Percentiles rank a stretch among this genome's conserved stretches.
Evolutionary conservation across 2,888 invertebrate species (phyloP).

Genomic region (Cosmia pyralina): DNA sequence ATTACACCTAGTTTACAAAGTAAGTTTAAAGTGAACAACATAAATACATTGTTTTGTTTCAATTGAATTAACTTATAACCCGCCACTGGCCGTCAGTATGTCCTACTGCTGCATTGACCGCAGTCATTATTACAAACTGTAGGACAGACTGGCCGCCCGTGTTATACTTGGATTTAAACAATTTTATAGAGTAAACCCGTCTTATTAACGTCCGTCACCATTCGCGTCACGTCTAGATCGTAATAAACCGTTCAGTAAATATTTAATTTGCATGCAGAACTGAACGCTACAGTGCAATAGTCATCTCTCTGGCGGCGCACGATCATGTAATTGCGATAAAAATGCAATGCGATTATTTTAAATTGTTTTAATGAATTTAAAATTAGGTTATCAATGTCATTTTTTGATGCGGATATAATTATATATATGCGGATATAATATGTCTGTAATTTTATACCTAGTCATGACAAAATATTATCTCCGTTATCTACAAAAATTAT

Average conservation of each 20-base stretch:
- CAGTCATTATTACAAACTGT: not conserved
- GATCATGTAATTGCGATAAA: constrained; percentile 36
- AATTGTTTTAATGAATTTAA: constrained; percentile 33
- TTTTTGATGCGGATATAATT: no score
- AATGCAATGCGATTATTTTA: constrained; percentile 24
- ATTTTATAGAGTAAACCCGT: constrained; percentile 20
- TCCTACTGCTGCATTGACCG: not conserved
- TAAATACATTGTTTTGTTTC: not conserved
- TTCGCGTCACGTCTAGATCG: constrained; percentile 49
- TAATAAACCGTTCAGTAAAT: constrained; percentile 57
- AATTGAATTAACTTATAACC: not conserved
- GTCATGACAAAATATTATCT: no score
- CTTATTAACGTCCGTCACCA: constrained; percentile 35
- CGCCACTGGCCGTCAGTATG: not conserved
- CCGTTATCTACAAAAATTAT: not conserved
- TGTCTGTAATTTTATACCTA: no score
- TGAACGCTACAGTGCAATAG: constrained; percentile 41
- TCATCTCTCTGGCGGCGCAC: constrained; percentile 34
- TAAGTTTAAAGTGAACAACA: not conserved
- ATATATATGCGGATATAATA: no score
- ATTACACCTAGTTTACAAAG: constrained; percentile 3
- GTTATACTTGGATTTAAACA: constrained; percentile 20
- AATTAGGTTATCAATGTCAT: constrained; percentile 9
- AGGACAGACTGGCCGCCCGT: not conserved
- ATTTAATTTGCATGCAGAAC: constrained; percentile 62